These are phyloP conservation scores for Jordanella pulchra DNA, from an alignment of 2,797 vertebrate genomes.

Conservation along the genomic window DNA sequence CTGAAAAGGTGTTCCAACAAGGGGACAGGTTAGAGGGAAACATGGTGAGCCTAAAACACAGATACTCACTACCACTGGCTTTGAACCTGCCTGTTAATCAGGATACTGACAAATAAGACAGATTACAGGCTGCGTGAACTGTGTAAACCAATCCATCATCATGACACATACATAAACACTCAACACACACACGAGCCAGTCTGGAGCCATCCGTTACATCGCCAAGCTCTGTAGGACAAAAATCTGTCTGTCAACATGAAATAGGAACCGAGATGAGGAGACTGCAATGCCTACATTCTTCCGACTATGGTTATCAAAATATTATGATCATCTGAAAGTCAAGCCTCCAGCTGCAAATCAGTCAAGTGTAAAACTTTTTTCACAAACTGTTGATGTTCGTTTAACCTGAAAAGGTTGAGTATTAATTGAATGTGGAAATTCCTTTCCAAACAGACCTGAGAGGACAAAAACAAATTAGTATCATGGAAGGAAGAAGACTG, in stretches of 20 bases:
- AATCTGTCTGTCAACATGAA: conserved; percentile 27
- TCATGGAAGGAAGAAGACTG: background rate
- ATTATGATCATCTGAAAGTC: background rate
- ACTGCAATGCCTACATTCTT: background rate
- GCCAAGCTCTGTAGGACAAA: conserved; percentile 2
- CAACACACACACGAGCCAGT: conserved; percentile 11
- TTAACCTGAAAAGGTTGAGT: background rate
- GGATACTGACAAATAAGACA: conserved; percentile 59
- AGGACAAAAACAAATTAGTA: background rate
- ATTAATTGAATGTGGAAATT: background rate
- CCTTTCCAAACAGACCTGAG: too few species aligned
- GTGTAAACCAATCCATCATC: conserved; percentile 54
- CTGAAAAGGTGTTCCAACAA: background rate
- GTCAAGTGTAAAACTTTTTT: background rate
- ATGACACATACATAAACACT: conserved; percentile 21
- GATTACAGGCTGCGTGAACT: conserved; percentile 48
- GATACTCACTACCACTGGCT: conserved; percentile 8
- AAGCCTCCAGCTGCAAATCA: background rate
- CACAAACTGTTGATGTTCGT: background rate
- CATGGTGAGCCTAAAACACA: background rate
- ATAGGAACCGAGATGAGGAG: background rate
- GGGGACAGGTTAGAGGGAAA: background rate
- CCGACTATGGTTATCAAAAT: background rate
- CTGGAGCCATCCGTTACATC: conserved; percentile 10
- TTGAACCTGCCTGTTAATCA: conserved; percentile 48